Conservation (phyloP, 2,888 invertebrate genomes). For the Metallyticus violacea region DNA sequence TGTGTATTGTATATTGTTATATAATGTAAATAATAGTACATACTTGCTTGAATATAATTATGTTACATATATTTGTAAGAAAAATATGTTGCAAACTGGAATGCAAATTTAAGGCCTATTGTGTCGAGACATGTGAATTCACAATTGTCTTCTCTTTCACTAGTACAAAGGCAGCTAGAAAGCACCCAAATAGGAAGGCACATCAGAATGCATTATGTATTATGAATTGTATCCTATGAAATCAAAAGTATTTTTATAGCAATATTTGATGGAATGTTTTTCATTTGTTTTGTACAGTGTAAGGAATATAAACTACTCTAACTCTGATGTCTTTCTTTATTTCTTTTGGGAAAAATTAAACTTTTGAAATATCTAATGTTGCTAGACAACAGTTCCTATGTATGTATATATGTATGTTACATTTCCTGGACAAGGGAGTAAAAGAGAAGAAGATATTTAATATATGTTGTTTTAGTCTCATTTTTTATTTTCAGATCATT, state of each 20-base stretch:
- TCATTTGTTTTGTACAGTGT: conserved; percentile 2
- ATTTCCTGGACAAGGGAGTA: too few relatives aligned
- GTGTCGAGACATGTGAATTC: not conserved
- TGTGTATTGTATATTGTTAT: not conserved
- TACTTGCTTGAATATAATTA: not conserved
- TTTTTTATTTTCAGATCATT: too few relatives aligned
- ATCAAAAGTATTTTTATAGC: not conserved
- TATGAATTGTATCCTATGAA: not conserved
- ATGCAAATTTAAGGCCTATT: not conserved
- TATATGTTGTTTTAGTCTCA: too few relatives aligned
- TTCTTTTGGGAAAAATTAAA: not conserved
- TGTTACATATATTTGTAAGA: not conserved
- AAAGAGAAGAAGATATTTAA: too few relatives aligned
- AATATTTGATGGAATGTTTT: not conserved
- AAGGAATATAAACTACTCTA: not conserved
- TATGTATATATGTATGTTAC: too few relatives aligned
- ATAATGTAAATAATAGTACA: not conserved
- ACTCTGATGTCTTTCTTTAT: not conserved
- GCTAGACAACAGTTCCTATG: too few relatives aligned
- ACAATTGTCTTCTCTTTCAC: not conserved
- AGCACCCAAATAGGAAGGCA: not conserved
- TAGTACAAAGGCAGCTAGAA: not conserved
- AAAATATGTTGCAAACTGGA: not conserved
- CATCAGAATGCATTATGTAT: not conserved
- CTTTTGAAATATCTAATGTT: not conserved